Conservation (phyloP, 2,113 vertebrate species). For the Nipponia nippon region DNA sequence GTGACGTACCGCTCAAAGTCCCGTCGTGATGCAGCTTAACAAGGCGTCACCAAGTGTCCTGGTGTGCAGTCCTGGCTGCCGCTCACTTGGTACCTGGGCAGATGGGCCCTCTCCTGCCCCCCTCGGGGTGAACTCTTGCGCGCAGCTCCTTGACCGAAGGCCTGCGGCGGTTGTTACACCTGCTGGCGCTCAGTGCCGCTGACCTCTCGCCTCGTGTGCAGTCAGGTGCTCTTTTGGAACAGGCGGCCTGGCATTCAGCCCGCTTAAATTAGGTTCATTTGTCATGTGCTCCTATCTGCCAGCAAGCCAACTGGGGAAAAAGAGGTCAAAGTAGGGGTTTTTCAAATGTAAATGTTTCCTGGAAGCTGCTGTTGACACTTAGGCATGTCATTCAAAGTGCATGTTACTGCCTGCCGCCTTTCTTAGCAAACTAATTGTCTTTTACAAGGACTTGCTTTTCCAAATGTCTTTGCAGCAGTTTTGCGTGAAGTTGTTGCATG, state of each 20-base stretch:
- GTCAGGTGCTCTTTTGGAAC: slow-evolving; percentile 51
- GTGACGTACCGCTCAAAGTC: neutral
- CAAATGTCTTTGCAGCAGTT: neutral
- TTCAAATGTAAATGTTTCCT: slow-evolving; percentile 47
- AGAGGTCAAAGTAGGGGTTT: slow-evolving; percentile 50
- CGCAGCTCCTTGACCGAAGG: slow-evolving; percentile 62
- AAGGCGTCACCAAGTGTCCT: neutral
- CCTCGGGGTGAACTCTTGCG: slow-evolving; percentile 41
- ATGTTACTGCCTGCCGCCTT: neutral
- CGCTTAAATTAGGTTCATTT: slow-evolving; percentile 61
- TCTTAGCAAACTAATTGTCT: neutral
- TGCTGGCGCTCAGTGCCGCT: slow-evolving; percentile 66
- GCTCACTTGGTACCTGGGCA: slow-evolving; percentile 13
- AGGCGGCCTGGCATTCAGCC: slow-evolving; percentile 43
- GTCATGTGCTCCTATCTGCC: slow-evolving; percentile 50
- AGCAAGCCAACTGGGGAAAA: slow-evolving; percentile 15
- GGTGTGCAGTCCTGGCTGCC: slow-evolving; percentile 38
- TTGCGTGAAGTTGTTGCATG: slow-evolving; percentile 50
- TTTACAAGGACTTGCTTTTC: neutral
- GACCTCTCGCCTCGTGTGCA: slow-evolving; percentile 57
- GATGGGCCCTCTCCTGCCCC: neutral
- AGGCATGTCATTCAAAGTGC: neutral
- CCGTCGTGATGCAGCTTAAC: neutral
- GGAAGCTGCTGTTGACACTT: slow-evolving; percentile 13
- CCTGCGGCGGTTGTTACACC: slow-evolving; percentile 66